Evolutionary conservation across 2,113 vertebrate species (phyloP).

Genomic region (Prinia subflava): DNA sequence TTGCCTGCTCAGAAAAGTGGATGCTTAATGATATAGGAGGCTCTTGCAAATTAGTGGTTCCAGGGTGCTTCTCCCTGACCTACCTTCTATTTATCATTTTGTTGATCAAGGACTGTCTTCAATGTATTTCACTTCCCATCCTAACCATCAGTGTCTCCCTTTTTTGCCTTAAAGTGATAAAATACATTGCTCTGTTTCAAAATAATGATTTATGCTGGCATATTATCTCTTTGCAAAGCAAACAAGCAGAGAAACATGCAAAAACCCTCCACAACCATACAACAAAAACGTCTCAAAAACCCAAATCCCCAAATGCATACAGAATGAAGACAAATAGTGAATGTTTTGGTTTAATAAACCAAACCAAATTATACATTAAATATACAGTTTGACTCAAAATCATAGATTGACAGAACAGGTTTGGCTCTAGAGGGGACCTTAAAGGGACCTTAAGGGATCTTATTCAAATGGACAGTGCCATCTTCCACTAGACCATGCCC

Average conservation of each 20-base stretch:
- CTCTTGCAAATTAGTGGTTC: background rate
- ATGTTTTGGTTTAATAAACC: background rate
- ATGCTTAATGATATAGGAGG: background rate
- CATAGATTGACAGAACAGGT: background rate
- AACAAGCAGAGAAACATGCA: background rate
- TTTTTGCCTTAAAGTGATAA: background rate
- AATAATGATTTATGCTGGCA: background rate
- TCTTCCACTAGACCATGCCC: background rate
- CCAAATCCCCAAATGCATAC: accelerated
- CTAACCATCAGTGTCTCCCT: background rate
- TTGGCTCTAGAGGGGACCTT: background rate
- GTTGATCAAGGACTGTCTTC: background rate
- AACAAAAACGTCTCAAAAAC: background rate
- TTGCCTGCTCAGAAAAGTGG: background rate
- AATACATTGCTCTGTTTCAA: background rate
- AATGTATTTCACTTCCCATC: background rate
- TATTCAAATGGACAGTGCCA: accelerated
- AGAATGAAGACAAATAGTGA: background rate
- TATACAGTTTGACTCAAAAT: background rate
- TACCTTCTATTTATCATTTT: background rate
- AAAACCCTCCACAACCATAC: background rate
- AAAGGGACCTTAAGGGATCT: background rate
- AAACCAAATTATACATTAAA: background rate
- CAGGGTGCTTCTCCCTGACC: background rate
- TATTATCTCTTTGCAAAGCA: background rate